Evolutionary conservation across 2,113 vertebrate species (phyloP).

Genomic region (Anhinga rufa): DNA sequence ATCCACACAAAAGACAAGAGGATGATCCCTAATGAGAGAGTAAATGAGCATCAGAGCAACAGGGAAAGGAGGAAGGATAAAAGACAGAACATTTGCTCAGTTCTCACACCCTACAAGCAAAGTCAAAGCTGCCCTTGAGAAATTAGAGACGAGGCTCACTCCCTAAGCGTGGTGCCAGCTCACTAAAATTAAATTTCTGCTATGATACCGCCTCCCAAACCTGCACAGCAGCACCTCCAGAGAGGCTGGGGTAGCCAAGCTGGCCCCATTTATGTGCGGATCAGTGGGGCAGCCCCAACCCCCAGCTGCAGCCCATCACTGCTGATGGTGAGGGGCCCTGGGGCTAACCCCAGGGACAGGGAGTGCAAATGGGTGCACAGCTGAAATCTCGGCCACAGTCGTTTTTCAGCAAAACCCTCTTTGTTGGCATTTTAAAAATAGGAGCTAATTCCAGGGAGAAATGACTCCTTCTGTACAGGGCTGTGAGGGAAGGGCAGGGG

Average conservation of each 20-base stretch:
- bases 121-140: not conserved
- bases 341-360: not conserved
- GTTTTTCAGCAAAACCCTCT: not conserved
- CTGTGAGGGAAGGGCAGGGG: not conserved
- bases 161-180: not conserved
- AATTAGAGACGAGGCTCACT: not conserved
- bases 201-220: not conserved
- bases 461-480: not conserved
- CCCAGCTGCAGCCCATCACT: not conserved
- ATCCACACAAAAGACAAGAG: not conserved
- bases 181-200: not conserved
- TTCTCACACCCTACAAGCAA: not conserved
- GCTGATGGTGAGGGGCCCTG: not conserved
- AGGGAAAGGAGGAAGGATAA: not conserved
- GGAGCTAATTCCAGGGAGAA: not conserved
- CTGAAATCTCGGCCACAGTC: not conserved
- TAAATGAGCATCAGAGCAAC: not conserved
- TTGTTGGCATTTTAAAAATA: not conserved
- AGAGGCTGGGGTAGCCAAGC: fast-evolving
- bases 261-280: not conserved
- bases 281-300: fast-evolving
- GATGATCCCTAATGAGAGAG: not conserved
- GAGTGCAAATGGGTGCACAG: not conserved
- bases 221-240: not conserved
- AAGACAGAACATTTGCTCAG: not conserved